Evolutionary conservation across 2,888 invertebrate genomes (phyloP).

Genomic region (Neoitamus cyanurus): DNA sequence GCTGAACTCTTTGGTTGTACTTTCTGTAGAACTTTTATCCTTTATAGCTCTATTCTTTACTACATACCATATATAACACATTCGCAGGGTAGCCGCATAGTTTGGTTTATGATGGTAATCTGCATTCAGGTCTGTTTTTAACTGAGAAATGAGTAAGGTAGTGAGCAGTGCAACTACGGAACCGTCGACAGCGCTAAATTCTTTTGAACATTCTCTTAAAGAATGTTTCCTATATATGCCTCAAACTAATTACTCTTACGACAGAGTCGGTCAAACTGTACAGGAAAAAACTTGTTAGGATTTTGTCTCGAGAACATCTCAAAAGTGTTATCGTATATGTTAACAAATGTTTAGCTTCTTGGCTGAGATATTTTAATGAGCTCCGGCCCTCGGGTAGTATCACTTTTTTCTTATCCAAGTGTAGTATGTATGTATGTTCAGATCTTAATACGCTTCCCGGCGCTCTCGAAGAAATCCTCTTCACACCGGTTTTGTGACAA

Average conservation of each 20-base stretch:
- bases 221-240: neutral
- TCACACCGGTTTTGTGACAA: constrained; percentile 34
- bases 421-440: neutral
- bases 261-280: neutral
- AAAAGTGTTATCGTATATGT: constrained; percentile 19
- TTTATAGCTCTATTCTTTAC: too few relatives aligned
- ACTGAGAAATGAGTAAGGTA: too few relatives aligned
- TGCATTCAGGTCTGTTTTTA: too few relatives aligned
- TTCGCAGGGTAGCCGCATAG: too few relatives aligned
- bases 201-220: neutral
- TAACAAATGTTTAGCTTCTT: constrained; percentile 26
- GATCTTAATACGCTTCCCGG: neutral
- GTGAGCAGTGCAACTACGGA: too few relatives aligned
- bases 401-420: neutral
- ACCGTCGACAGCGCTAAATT: too few relatives aligned
- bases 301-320: neutral
- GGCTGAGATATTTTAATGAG: constrained; percentile 38
- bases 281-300: neutral
- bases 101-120: too few relatives aligned
- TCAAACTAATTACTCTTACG: neutral
- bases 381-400: neutral
- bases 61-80: too few relatives aligned
- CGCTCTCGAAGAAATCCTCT: constrained; percentile 23
- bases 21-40: too few relatives aligned
- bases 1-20: too few relatives aligned